A percentile compares a stretch with the other conserved stretches of the same genome.
These are phyloP conservation scores for Macrostomum cliftonense DNA, from an alignment of 2,888 invertebrate species.

Conservation along the genomic window DNA sequence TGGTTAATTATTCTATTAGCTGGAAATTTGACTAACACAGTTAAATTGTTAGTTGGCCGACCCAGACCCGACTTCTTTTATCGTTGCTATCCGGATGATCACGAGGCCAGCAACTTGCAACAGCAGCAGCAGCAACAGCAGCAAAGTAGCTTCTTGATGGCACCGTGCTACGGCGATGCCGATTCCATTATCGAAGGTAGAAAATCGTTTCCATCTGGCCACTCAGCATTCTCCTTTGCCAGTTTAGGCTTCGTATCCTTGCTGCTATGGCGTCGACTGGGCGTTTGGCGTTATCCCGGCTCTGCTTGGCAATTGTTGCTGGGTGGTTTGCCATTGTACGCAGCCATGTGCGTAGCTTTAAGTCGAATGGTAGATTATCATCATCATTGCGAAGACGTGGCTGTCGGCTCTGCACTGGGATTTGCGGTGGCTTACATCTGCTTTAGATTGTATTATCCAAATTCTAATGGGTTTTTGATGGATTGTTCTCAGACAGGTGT, in stretches of 20 bases:
- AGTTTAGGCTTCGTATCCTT: slow-evolving; percentile 49
- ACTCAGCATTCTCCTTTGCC: slow-evolving; percentile 66
- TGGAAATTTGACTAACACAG: slow-evolving; percentile 2
- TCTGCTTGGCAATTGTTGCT: slow-evolving; percentile 44
- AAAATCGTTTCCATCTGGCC: slow-evolving; percentile 75
- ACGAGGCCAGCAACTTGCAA: slow-evolving; percentile 20
- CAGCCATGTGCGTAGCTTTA: slow-evolving; percentile 51
- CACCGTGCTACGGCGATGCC: slow-evolving; percentile 43
- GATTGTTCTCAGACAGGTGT: too few relatives aligned
- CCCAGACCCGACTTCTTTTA: slow-evolving; percentile 68
- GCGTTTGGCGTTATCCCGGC: neutral
- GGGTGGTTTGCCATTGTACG: slow-evolving; percentile 47
- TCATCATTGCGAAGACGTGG: slow-evolving; percentile 57
- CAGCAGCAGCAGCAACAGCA: too few relatives aligned
- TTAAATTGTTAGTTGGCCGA: slow-evolving; percentile 12
- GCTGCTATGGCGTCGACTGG: slow-evolving; percentile 51
- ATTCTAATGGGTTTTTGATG: neutral
- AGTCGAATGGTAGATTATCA: slow-evolving; percentile 70
- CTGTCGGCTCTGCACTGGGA: slow-evolving; percentile 1
- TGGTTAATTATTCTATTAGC: too few relatives aligned
- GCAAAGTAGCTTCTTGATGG: too few relatives aligned
- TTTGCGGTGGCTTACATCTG: neutral
- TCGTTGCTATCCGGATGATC: slow-evolving; percentile 63
- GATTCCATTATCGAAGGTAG: slow-evolving; percentile 53
- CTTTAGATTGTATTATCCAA: slow-evolving; percentile 2